phyloP scores from a whole-genome alignment of 2,888 invertebrate species.

The Parnassius apollo region DNA sequence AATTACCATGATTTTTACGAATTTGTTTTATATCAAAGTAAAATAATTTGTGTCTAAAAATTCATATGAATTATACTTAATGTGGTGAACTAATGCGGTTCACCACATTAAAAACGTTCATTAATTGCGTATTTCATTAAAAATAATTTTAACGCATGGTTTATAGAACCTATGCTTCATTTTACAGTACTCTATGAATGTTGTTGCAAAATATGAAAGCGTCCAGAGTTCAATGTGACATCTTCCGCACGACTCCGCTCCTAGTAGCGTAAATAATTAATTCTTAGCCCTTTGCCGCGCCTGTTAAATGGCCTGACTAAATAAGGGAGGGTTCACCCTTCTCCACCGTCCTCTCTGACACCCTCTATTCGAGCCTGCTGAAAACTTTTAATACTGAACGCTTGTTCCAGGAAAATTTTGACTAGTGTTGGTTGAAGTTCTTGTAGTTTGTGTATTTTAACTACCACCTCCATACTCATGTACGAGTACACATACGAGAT shows the following conservation, averaged over 20 bases:
- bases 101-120: too few relatives aligned
- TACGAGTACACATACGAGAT: too few relatives aligned
- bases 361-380: constrained; percentile 37
- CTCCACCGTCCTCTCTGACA: constrained; percentile 35
- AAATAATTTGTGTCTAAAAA: too few relatives aligned
- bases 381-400: constrained; percentile 64
- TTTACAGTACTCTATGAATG: constrained; percentile 28
- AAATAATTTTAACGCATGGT: background rate
- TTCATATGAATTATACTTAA: too few relatives aligned
- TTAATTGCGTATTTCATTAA: too few relatives aligned
- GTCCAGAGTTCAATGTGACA: constrained; percentile 42
- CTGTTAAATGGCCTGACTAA: constrained; percentile 77
- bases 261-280: constrained; percentile 62
- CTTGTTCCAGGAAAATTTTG: constrained; percentile 59
- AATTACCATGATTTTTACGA: too few relatives aligned
- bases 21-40: too few relatives aligned
- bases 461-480: background rate
- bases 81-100: too few relatives aligned
- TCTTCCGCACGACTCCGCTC: constrained; percentile 44
- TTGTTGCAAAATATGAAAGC: constrained; percentile 37
- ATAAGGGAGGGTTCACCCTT: constrained; percentile 59
- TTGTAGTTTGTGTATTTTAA: background rate
- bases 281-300: constrained; percentile 68
- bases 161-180: constrained; percentile 28
- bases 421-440: constrained; percentile 34